Conservation (phyloP, 2,113 vertebrate species). For the Tragelaphus imberbis region DNA sequence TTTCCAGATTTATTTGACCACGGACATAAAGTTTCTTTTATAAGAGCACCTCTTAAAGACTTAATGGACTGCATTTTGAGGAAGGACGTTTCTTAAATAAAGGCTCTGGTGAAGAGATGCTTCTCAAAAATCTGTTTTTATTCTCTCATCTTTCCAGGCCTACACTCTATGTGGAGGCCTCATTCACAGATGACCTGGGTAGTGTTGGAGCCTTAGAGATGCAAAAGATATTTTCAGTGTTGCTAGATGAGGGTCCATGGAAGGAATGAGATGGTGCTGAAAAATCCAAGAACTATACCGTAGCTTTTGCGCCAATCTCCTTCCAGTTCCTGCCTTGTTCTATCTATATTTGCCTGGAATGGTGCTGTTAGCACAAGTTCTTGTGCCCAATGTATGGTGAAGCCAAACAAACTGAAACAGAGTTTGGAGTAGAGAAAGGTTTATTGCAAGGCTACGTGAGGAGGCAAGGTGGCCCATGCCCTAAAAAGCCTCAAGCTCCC, state of each 20-base stretch:
- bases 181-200: neutral
- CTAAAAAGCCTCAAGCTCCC: neutral
- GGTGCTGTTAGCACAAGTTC: neutral
- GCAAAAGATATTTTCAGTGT: neutral
- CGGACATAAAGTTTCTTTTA: constrained; percentile 19
- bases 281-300: neutral
- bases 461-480: neutral
- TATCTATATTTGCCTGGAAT: neutral
- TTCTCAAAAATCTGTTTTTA: neutral
- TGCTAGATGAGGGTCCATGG: neutral
- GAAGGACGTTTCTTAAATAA: constrained; percentile 19
- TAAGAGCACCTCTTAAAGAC: neutral
- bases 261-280: neutral
- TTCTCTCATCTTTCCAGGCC: neutral
- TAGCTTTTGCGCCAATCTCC: neutral
- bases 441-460: neutral
- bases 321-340: neutral
- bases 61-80: constrained; percentile 4
- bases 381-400: neutral
- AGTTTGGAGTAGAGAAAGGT: neutral
- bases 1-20: neutral
- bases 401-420: neutral
- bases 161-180: neutral
- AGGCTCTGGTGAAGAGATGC: neutral
- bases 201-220: neutral